phyloP scores from a whole-genome alignment of 2,888 invertebrate genomes.

The Troilus luridus region DNA sequence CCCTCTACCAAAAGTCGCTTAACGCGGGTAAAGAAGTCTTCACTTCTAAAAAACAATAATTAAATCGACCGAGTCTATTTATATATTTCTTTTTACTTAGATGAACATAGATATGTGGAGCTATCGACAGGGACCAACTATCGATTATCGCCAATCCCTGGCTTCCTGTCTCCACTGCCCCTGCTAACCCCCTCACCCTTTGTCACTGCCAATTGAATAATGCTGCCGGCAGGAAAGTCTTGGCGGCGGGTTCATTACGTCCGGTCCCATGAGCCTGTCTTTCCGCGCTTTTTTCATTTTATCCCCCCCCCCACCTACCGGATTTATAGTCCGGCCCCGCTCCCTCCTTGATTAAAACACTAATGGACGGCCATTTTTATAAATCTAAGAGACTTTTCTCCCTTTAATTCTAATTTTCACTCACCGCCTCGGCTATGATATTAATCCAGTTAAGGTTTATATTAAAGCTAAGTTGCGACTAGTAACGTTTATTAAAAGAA shows the following conservation, averaged over 20 bases:
- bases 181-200: background rate
- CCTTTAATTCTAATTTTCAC: conserved; percentile 32
- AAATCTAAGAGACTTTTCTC: conserved; percentile 28
- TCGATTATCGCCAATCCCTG: background rate
- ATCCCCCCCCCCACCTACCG: background rate
- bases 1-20: too few relatives aligned
- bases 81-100: too few relatives aligned
- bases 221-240: background rate
- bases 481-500: background rate
- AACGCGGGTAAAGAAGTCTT: too few relatives aligned
- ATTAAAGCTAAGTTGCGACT: background rate
- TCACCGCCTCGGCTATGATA: background rate
- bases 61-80: too few relatives aligned
- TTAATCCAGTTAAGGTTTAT: conserved; percentile 14
- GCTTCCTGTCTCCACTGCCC: background rate
- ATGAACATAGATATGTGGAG: too few relatives aligned
- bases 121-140: too few relatives aligned
- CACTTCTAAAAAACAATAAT: too few relatives aligned
- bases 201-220: conserved; percentile 37
- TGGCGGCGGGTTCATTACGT: background rate
- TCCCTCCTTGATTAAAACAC: conserved; percentile 32
- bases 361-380: conserved; percentile 26
- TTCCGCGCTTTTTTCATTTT: conserved; percentile 9
- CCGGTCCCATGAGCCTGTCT: conserved; percentile 31
- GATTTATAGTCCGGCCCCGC: background rate